Conservation (phyloP, 2,113 vertebrate species). For the Odocoileus virginianus region DNA sequence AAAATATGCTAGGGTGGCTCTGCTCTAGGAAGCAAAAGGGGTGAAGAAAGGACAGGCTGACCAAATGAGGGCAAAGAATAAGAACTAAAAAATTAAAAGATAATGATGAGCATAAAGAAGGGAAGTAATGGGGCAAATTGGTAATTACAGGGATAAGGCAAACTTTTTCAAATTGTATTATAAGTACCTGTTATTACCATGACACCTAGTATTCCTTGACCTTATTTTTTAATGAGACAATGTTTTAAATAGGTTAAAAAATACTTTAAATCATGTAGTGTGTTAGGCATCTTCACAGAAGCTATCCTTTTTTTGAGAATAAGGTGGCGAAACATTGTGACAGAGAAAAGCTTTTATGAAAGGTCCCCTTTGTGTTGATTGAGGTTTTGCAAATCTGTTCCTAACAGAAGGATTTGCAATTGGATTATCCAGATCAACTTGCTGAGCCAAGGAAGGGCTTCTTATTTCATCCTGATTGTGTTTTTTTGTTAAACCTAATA, state of each 20-base stretch:
- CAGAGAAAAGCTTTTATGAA: slow-evolving; percentile 41
- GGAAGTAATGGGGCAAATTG: not conserved
- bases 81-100: not conserved
- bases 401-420: slow-evolving; percentile 40
- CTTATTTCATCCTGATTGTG: not conserved
- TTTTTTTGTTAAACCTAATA: not conserved
- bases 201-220: not conserved
- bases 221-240: not conserved
- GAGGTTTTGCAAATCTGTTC: slow-evolving; percentile 47
- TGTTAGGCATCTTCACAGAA: not conserved
- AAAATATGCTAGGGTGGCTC: not conserved
- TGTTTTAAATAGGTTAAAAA: not conserved
- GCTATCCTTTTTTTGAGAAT: not conserved
- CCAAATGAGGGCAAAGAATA: not conserved
- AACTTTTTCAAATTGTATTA: not conserved
- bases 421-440: slow-evolving; percentile 44
- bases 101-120: not conserved
- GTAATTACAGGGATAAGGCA: not conserved
- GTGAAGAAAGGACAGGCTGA: not conserved
- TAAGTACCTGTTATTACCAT: not conserved
- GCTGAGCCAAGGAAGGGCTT: slow-evolving; percentile 1
- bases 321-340: not conserved
- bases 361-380: slow-evolving; percentile 15
- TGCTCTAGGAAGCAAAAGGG: not conserved
- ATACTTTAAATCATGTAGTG: not conserved